A percentile compares a stretch with the other conserved stretches of the same genome.
These are phyloP conservation scores for Anaspis maculata DNA, from an alignment of 2,888 invertebrate species.

Conservation along the genomic window DNA sequence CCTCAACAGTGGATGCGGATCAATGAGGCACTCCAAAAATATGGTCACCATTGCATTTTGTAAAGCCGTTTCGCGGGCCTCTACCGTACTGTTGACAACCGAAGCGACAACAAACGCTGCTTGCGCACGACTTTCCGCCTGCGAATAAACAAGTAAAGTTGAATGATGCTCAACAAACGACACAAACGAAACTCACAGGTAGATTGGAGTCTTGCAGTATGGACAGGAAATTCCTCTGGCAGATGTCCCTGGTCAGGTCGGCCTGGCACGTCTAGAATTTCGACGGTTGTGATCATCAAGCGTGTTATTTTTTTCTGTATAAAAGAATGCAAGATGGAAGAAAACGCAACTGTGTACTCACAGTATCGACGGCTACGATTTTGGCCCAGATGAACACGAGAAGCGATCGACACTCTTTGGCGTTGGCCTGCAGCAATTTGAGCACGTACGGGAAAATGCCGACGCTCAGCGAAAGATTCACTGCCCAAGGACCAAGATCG, in stretches of 20 bases:
- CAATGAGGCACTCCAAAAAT: slow-evolving; percentile 82
- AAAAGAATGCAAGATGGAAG: slow-evolving; percentile 4
- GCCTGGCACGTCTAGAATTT: slow-evolving; percentile 80
- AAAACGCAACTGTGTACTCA: slow-evolving; percentile 43
- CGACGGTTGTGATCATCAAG: not conserved
- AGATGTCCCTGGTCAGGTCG: slow-evolving; percentile 87
- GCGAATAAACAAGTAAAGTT: slow-evolving; percentile 18
- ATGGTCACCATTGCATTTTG: slow-evolving; percentile 85
- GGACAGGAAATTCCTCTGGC: slow-evolving; percentile 90
- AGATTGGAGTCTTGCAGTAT: slow-evolving; percentile 89
- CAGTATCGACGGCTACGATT: slow-evolving; percentile 92
- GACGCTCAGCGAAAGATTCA: slow-evolving; percentile 89
- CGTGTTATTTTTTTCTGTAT: not conserved
- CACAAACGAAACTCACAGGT: too few relatives aligned
- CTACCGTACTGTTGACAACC: slow-evolving; percentile 81
- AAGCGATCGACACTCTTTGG: slow-evolving; percentile 82
- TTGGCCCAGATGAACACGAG: slow-evolving; percentile 99
- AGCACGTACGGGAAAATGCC: slow-evolving; percentile 99
- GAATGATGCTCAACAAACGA: slow-evolving; percentile 2
- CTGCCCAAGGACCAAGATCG: slow-evolving; percentile 93
- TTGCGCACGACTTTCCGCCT: slow-evolving; percentile 81
- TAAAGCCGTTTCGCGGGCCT: slow-evolving; percentile 84
- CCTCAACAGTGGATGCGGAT: slow-evolving; percentile 57
- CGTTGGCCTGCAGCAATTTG: slow-evolving; percentile 91
- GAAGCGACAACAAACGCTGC: slow-evolving; percentile 93